These are phyloP conservation scores for Paraplagusia blochii DNA, from an alignment of 2,113 vertebrate species.

Conservation along the genomic window DNA sequence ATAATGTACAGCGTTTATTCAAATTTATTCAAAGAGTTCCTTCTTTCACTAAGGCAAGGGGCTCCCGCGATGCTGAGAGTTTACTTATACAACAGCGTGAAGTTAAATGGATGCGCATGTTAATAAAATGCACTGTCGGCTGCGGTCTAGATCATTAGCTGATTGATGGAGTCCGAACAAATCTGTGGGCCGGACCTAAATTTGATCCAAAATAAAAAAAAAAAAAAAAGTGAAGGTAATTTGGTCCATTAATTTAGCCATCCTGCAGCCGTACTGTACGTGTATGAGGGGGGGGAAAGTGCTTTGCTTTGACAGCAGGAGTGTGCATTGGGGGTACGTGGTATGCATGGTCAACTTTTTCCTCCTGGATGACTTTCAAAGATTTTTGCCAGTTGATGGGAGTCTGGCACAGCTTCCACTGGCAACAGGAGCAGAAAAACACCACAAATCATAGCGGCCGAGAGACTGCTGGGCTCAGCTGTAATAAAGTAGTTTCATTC, in stretches of 20 bases:
- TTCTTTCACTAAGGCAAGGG: neutral
- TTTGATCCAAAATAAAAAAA: neutral
- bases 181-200: neutral
- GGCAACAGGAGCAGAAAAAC: constrained; percentile 51
- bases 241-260: neutral
- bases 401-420: constrained; percentile 56
- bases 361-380: constrained; percentile 73
- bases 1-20: neutral
- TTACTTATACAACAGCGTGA: neutral
- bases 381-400: constrained; percentile 54
- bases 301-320: constrained; percentile 7
- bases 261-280: constrained; percentile 1
- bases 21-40: neutral
- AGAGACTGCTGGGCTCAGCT: constrained; percentile 53
- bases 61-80: neutral
- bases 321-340: constrained; percentile 34
- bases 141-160: neutral
- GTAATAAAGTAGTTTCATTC: constrained; percentile 31
- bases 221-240: neutral
- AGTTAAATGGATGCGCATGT: neutral
- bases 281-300: neutral
- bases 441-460: constrained; percentile 43
- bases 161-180: neutral
- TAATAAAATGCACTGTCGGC: neutral
- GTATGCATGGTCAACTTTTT: constrained; percentile 54